These are phyloP conservation scores for Brachionichthys hirsutus DNA, from an alignment of 2,113 vertebrate species.

Conservation along the genomic window DNA sequence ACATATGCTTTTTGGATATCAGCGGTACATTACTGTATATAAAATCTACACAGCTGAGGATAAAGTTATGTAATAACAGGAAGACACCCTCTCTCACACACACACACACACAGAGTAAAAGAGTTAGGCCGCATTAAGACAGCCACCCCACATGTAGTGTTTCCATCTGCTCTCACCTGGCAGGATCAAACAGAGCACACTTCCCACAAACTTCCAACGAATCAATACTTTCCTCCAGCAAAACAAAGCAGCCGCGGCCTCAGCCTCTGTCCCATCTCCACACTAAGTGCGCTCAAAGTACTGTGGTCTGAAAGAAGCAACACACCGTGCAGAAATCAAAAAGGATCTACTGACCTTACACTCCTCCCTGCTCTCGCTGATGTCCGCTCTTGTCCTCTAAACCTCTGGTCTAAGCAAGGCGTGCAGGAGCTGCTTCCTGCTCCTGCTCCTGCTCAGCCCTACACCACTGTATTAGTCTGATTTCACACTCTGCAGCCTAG, in stretches of 20 bases:
- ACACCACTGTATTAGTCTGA: constrained; percentile 80
- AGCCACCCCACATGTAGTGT: constrained; percentile 55
- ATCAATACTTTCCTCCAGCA: constrained; percentile 79
- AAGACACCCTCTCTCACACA: constrained; percentile 17
- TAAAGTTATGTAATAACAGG: constrained; percentile 46
- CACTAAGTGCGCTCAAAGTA: constrained; percentile 62
- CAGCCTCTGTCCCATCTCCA: constrained; percentile 48
- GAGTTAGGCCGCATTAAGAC: constrained; percentile 59
- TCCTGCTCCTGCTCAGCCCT: constrained; percentile 66
- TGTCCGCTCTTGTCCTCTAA: constrained; percentile 76
- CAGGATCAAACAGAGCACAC: constrained; percentile 75
- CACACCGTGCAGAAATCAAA: constrained; percentile 62
- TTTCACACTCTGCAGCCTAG: constrained; percentile 82
- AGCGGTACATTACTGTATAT: constrained; percentile 3
- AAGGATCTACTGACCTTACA: constrained; percentile 80
- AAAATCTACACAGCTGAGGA: constrained; percentile 30
- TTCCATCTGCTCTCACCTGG: constrained; percentile 75
- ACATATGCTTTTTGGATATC: no score
- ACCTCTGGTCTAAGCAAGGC: constrained; percentile 73
- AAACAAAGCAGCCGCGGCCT: constrained; percentile 67
- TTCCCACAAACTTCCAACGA: constrained; percentile 80
- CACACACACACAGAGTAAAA: constrained; percentile 44
- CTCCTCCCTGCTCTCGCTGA: constrained; percentile 60
- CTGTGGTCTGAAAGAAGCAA: constrained; percentile 47
- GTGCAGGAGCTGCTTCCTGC: constrained; percentile 72